phyloP scores from a whole-genome alignment of 35 echinoderm and acorn worm genomes.

The Apostichopus californicus region DNA sequence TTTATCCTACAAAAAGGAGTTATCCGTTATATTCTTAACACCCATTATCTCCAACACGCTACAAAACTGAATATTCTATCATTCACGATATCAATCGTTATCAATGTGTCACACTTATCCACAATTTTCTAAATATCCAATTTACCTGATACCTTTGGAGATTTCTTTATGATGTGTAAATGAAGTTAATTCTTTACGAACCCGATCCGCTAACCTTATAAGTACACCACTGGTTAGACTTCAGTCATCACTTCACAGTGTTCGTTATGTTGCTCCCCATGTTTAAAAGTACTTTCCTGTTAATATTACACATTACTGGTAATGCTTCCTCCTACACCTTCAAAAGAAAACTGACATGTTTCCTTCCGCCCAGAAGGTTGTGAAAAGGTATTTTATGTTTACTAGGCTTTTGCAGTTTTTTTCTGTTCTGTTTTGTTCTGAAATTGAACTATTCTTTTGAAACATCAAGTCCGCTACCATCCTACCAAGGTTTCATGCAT shows the following conservation, averaged over 20 bases:
- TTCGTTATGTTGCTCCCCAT: not conserved
- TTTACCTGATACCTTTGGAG: not conserved
- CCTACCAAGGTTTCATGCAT: too few relatives aligned
- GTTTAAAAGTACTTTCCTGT: not conserved
- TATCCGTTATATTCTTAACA: not conserved
- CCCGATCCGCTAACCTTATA: not conserved
- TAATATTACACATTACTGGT: not conserved
- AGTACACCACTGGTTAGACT: not conserved
- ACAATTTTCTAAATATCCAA: not conserved
- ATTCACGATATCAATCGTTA: not conserved
- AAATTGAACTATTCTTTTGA: too few relatives aligned
- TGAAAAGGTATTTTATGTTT: not conserved
- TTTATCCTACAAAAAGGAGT: not conserved
- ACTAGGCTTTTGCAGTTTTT: too few relatives aligned
- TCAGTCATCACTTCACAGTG: not conserved
- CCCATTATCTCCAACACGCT: not conserved
- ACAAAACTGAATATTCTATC: not conserved
- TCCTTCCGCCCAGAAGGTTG: not conserved
- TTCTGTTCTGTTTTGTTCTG: too few relatives aligned
- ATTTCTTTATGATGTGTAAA: not conserved
- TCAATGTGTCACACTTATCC: not conserved
- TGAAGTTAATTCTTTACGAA: not conserved
- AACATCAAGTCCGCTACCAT: too few relatives aligned
- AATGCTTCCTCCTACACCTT: not conserved
- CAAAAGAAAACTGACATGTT: not conserved